Evolutionary conservation across 2,113 vertebrate species (phyloP).

Genomic region (Oreochromis niloticus): DNA sequence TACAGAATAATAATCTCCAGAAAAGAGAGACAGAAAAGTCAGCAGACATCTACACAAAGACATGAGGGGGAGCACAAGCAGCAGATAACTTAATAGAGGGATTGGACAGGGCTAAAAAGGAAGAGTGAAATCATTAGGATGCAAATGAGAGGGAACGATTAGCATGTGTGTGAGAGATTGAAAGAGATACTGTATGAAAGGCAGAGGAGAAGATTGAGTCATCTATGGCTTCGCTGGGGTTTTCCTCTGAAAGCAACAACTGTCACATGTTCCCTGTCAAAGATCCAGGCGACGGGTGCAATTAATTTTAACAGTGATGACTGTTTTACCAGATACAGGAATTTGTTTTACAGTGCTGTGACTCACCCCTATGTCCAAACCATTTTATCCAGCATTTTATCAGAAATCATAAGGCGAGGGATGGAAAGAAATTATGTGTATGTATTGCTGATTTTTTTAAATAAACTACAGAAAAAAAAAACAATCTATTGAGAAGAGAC

Average conservation of each 20-base stretch:
- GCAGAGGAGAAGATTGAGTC: slow-evolving; percentile 44
- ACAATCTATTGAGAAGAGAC: neutral
- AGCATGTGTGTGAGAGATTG: slow-evolving; percentile 66
- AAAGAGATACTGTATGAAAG: slow-evolving; percentile 67
- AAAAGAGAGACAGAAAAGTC: slow-evolving; percentile 9
- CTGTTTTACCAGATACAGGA: slow-evolving; percentile 25
- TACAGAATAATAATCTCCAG: slow-evolving; percentile 22
- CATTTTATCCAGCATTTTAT: neutral
- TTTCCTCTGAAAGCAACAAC: slow-evolving; percentile 41
- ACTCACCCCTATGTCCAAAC: slow-evolving; percentile 6
- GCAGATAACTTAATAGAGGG: slow-evolving; percentile 54
- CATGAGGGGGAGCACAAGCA: slow-evolving; percentile 16
- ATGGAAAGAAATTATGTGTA: neutral
- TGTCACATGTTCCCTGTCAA: slow-evolving; percentile 49
- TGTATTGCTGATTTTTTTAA: neutral
- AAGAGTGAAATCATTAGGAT: slow-evolving; percentile 81
- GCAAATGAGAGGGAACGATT: slow-evolving; percentile 83
- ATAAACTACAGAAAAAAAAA: neutral
- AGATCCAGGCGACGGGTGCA: slow-evolving; percentile 30
- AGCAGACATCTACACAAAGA: slow-evolving; percentile 48
- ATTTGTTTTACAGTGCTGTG: slow-evolving; percentile 41
- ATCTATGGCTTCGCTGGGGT: slow-evolving; percentile 28
- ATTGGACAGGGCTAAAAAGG: slow-evolving; percentile 49
- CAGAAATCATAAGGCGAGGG: neutral
- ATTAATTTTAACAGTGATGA: slow-evolving; percentile 56